Percentiles rank a stretch among this genome's conserved stretches.
These are phyloP conservation scores for Hoplias malabaricus DNA, from an alignment of 2,113 vertebrate genomes.

Conservation along the genomic window DNA sequence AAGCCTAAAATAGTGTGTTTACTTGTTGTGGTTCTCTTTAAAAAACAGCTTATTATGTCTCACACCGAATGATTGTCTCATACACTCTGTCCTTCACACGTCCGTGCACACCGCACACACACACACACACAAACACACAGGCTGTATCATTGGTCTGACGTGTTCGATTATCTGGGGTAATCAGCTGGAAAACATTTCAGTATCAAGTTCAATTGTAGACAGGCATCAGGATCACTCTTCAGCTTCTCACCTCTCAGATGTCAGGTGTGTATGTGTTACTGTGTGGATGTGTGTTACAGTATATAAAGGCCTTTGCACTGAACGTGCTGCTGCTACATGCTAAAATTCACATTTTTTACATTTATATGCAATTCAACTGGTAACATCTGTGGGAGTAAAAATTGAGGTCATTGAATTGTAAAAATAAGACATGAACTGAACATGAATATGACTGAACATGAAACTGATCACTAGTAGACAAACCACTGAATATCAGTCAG, in stretches of 20 bases:
- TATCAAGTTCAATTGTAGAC: not conserved
- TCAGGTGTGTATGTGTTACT: not conserved
- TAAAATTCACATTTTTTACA: not conserved
- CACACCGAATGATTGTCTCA: not conserved
- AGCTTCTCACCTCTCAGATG: not conserved
- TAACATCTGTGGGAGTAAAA: too few species aligned
- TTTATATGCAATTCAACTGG: not conserved
- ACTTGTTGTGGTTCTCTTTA: too few species aligned
- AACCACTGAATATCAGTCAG: too few species aligned
- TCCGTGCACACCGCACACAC: too few species aligned
- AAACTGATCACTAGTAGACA: too few species aligned
- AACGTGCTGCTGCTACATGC: not conserved
- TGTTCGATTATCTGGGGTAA: conserved; percentile 1
- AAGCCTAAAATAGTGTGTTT: too few species aligned
- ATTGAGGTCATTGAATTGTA: too few species aligned
- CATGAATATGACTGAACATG: too few species aligned
- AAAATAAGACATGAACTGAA: too few species aligned
- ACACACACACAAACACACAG: not conserved
- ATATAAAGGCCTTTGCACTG: not conserved
- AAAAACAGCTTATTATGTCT: not conserved
- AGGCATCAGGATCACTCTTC: not conserved
- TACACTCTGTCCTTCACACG: not conserved
- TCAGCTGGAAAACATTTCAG: conserved; percentile 19
- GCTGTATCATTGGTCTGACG: not conserved
- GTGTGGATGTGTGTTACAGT: not conserved